These are phyloP conservation scores for Rhodinocichla rosea DNA, from an alignment of 2,113 vertebrate species.

Conservation along the genomic window DNA sequence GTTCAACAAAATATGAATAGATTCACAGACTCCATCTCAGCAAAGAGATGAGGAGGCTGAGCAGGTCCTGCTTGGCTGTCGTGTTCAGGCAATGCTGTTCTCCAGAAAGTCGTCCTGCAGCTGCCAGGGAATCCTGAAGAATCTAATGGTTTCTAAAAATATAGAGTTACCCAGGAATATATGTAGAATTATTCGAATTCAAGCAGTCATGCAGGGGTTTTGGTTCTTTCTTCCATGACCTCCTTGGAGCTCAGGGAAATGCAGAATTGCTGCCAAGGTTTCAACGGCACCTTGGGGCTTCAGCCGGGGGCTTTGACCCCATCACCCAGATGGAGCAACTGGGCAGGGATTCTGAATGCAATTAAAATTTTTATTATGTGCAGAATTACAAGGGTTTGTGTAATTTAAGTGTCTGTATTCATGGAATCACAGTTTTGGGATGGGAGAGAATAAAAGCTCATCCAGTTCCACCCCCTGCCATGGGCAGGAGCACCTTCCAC, in stretches of 20 bases:
- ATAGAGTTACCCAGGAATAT: fast-evolving
- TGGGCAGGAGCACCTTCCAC: background rate
- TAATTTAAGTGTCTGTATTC: background rate
- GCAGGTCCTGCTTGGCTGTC: fast-evolving
- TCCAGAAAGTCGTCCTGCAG: background rate
- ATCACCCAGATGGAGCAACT: background rate
- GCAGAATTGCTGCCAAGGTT: background rate
- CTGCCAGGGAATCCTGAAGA: background rate
- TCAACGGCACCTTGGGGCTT: background rate
- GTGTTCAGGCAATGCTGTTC: fast-evolving
- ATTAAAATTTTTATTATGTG: background rate
- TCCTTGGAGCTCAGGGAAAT: background rate
- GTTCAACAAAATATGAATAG: background rate
- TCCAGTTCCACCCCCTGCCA: background rate
- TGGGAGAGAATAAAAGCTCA: background rate
- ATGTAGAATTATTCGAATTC: background rate
- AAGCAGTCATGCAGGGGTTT: background rate
- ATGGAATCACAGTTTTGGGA: background rate
- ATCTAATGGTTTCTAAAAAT: background rate
- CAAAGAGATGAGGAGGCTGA: background rate
- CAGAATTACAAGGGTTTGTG: background rate
- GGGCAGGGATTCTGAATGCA: background rate
- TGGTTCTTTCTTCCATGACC: background rate
- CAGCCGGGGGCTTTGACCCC: background rate
- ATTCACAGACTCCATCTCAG: background rate